Percentiles rank a stretch among this genome's conserved stretches.
These are phyloP conservation scores for Thomomys bottae DNA, from an alignment of 2,113 vertebrate genomes.

Conservation along the genomic window DNA sequence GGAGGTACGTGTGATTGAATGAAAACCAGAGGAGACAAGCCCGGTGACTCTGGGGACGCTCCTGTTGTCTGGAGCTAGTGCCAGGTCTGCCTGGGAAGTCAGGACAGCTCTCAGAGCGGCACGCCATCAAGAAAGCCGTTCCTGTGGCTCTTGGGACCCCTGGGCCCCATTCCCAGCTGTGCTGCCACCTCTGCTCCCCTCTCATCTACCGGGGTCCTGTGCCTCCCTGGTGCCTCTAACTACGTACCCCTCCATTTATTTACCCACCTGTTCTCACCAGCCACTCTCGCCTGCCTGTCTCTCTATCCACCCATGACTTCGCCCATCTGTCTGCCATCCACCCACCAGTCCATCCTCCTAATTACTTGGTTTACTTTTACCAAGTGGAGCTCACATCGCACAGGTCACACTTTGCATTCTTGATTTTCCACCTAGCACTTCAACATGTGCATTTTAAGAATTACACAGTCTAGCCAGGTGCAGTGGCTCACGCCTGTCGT, in stretches of 20 bases:
- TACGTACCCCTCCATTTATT: too few relatives aligned
- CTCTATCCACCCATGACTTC: not conserved
- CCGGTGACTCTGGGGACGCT: accelerated
- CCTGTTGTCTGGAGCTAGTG: not conserved
- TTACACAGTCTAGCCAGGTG: too few relatives aligned
- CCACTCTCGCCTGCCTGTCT: not conserved
- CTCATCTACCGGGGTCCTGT: not conserved
- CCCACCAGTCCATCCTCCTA: not conserved
- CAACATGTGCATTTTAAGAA: not conserved
- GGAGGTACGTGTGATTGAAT: not conserved
- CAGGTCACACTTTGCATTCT: not conserved
- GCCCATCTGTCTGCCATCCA: not conserved
- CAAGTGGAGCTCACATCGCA: not conserved
- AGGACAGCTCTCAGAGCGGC: too few relatives aligned
- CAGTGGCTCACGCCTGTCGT: too few relatives aligned
- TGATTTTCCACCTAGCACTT: not conserved
- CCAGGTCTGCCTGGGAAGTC: not conserved
- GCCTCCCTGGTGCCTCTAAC: not conserved
- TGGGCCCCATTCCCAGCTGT: not conserved
- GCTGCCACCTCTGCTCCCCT: not conserved
- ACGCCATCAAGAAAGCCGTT: too few relatives aligned
- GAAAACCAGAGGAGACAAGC: not conserved
- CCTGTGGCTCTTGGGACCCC: not conserved
- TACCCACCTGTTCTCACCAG: too few relatives aligned
- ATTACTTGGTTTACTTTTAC: not conserved